Conservation (phyloP, 2,888 invertebrate species). For the Parelbella ahira region DNA sequence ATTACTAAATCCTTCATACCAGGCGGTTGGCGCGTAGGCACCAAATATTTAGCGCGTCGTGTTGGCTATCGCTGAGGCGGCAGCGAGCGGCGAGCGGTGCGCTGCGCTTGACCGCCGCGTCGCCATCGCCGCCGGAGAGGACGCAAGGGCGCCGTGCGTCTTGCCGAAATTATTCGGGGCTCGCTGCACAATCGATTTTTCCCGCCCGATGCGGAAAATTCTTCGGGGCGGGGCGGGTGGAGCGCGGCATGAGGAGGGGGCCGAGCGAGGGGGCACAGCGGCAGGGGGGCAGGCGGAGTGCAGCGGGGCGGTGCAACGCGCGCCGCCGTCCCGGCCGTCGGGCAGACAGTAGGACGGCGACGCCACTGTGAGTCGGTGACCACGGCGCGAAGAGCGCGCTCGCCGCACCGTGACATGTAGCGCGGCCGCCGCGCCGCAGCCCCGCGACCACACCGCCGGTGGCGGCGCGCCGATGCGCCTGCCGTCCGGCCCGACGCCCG, state of each 20-base stretch:
- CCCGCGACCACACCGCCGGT: slow-evolving; percentile 73
- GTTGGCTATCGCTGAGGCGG: slow-evolving; percentile 14
- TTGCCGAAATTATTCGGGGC: slow-evolving; percentile 80
- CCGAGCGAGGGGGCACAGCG: slow-evolving; percentile 51
- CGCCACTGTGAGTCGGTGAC: slow-evolving; percentile 78
- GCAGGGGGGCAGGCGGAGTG: slow-evolving; percentile 74
- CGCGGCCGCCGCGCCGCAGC: slow-evolving; percentile 63
- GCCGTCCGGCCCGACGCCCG: slow-evolving; percentile 67
- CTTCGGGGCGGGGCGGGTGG: slow-evolving; percentile 76
- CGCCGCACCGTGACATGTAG: slow-evolving; percentile 77
- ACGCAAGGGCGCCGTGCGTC: slow-evolving; percentile 79
- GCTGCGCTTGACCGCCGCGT: slow-evolving; percentile 61
- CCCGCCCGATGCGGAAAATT: slow-evolving; percentile 80
- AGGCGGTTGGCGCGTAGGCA: too few relatives aligned
- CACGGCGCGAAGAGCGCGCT: slow-evolving; percentile 77
- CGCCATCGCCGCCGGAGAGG: slow-evolving; percentile 42
- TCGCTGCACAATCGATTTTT: slow-evolving; percentile 81
- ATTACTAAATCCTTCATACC: too few relatives aligned
- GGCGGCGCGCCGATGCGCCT: slow-evolving; percentile 76
- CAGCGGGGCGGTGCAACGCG: slow-evolving; percentile 79
- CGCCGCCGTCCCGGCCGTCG: slow-evolving; percentile 70
- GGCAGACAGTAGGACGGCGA: slow-evolving; percentile 80
- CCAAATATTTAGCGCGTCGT: too few relatives aligned
- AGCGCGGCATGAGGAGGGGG: slow-evolving; percentile 54
- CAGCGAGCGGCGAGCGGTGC: slow-evolving; percentile 45